These are phyloP conservation scores for Montipora capitata DNA, from an alignment of 92 coral and sea anemone species.

Conservation along the genomic window DNA sequence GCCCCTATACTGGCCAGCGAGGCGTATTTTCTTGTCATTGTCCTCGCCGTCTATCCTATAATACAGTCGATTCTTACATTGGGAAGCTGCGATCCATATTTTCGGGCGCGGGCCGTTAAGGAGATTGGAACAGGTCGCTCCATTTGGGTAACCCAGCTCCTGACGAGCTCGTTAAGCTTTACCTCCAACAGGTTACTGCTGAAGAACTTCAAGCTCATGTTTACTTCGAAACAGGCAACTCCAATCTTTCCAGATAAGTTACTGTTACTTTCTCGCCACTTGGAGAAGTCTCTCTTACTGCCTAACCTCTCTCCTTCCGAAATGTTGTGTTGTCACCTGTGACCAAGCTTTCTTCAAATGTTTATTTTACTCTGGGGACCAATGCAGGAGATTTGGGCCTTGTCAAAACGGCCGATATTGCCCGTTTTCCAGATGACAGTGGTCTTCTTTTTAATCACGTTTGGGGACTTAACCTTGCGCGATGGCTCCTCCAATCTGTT, in stretches of 20 bases:
- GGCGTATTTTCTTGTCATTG: conserved; percentile 21
- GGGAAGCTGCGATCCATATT: conserved; percentile 37
- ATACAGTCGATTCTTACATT: conserved; percentile 33
- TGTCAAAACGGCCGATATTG: conserved; percentile 51
- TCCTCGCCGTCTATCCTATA: conserved; percentile 19
- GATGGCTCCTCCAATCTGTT: conserved; percentile 62
- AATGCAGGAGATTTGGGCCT: conserved; percentile 63
- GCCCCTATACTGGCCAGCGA: conserved; percentile 5
- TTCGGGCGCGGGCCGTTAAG: not conserved
- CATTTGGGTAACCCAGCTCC: conserved; percentile 60
- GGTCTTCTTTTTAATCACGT: conserved; percentile 70
- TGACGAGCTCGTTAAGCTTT: conserved; percentile 36
- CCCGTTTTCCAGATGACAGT: conserved; percentile 59
- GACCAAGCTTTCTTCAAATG: conserved; percentile 67
- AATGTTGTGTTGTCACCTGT: conserved; percentile 48
- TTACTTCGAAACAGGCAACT: conserved; percentile 56
- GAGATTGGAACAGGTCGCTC: conserved; percentile 37
- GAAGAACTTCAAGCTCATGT: conserved; percentile 60
- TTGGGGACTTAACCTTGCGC: conserved; percentile 72
- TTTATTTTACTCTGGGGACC: conserved; percentile 63
- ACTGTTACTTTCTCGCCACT: conserved; percentile 11
- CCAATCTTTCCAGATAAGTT: conserved; percentile 66
- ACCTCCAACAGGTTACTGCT: conserved; percentile 59
- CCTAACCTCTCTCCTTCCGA: conserved; percentile 31
- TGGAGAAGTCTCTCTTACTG: conserved; percentile 9